Evolutionary conservation across 2,888 invertebrate genomes (phyloP).

Genomic region (Baronia brevicornis): DNA sequence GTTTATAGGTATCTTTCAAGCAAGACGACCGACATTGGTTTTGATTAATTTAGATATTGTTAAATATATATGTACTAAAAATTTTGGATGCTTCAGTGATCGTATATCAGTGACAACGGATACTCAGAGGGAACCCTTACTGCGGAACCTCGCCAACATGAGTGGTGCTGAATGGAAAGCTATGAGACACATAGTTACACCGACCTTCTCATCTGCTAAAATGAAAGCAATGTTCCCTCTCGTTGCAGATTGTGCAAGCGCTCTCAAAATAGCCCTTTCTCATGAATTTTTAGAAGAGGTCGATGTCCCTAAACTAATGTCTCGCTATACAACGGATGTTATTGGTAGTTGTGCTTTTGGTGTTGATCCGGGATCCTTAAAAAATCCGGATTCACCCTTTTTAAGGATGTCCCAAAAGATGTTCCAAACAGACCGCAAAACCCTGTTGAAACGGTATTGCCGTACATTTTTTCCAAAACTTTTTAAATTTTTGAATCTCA

Average conservation of each 20-base stretch:
- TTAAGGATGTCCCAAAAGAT: constrained; percentile 63
- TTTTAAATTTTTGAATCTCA: constrained; percentile 60
- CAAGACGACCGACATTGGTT: constrained; percentile 60
- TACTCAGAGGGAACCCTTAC: constrained; percentile 57
- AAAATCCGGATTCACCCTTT: constrained; percentile 56
- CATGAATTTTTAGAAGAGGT: constrained; percentile 40
- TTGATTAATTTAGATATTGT: constrained; percentile 53
- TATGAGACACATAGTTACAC: constrained; percentile 63
- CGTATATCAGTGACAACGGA: constrained; percentile 59
- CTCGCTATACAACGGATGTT: constrained; percentile 61
- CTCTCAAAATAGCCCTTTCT: constrained; percentile 40
- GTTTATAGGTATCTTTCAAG: constrained; percentile 64
- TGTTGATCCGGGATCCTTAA: constrained; percentile 56
- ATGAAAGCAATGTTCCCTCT: constrained; percentile 71
- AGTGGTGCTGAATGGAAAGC: constrained; percentile 65
- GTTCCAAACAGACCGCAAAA: constrained; percentile 52
- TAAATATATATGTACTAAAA: constrained; percentile 52
- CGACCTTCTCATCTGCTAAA: constrained; percentile 67
- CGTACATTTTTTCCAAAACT: constrained; percentile 57
- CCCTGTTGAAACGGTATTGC: constrained; percentile 58
- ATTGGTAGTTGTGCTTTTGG: constrained; percentile 69
- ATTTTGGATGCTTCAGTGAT: constrained; percentile 56
- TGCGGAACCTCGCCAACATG: constrained; percentile 64
- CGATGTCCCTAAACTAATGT: constrained; percentile 54
- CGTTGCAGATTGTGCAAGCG: constrained; percentile 52